A percentile compares a stretch with the other conserved stretches of the same genome.
phyloP scores from a whole-genome alignment of 2,113 vertebrate species.

The Collichthys lucidus region DNA sequence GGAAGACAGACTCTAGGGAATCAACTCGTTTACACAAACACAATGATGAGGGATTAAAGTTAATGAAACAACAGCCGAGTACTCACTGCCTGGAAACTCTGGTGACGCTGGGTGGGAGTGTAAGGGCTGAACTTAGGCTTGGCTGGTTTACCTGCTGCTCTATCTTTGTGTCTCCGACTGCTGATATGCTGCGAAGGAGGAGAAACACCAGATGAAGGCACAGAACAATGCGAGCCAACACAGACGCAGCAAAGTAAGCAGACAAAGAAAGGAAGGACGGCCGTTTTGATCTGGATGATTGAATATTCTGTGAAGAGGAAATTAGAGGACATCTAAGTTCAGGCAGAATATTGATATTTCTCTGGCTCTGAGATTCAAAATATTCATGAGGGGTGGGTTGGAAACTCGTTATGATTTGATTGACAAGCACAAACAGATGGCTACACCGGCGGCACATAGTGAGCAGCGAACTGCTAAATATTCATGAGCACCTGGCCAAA shows the following conservation, averaged over 20 bases:
- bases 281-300: constrained; percentile 11
- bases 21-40: constrained; percentile 33
- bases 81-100: constrained; percentile 90
- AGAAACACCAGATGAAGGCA: constrained; percentile 30
- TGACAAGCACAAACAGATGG: constrained; percentile 74
- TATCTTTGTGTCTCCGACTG: constrained; percentile 96
- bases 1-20: constrained; percentile 40
- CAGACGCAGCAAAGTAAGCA: not conserved
- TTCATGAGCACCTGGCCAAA: constrained; percentile 80
- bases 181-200: constrained; percentile 91
- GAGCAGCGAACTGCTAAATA: constrained; percentile 64
- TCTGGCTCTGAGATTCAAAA: constrained; percentile 30
- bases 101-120: constrained; percentile 87
- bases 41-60: constrained; percentile 31
- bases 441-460: constrained; percentile 33
- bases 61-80: constrained; percentile 15
- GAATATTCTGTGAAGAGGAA: constrained; percentile 34
- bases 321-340: constrained; percentile 39
- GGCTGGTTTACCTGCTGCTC: constrained; percentile 94
- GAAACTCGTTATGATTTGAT: constrained; percentile 56
- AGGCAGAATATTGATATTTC: constrained; percentile 25
- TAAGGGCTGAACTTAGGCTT: constrained; percentile 97
- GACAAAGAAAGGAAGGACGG: not conserved
- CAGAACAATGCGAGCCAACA: not conserved
- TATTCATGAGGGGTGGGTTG: constrained; percentile 56